A percentile compares a stretch with the other conserved stretches of the same genome.
These are phyloP conservation scores for Anseranas semipalmata DNA, from an alignment of 2,113 vertebrate species.

Conservation along the genomic window DNA sequence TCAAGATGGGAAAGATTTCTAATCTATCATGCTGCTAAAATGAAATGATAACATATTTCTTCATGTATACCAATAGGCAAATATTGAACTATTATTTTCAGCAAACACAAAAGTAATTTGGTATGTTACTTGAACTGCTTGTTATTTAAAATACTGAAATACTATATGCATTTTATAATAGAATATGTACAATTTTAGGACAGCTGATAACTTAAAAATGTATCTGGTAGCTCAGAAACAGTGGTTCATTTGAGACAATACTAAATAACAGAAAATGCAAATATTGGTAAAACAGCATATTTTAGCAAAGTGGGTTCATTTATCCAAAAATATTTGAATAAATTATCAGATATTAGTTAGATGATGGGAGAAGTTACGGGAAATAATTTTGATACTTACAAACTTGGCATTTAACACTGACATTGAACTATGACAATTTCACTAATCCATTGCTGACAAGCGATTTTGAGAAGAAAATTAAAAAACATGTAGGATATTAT, in stretches of 20 bases:
- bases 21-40: constrained; percentile 45
- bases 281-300: neutral
- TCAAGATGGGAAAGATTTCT: constrained; percentile 28
- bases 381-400: neutral
- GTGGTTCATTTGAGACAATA: neutral
- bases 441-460: neutral
- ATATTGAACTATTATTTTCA: constrained; percentile 1
- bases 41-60: constrained; percentile 26
- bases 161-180: neutral
- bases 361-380: neutral
- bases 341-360: neutral
- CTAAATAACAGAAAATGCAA: neutral
- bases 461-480: neutral
- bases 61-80: neutral
- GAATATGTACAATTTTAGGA: neutral
- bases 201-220: neutral
- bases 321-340: neutral
- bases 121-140: neutral
- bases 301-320: neutral
- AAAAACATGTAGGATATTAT: neutral
- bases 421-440: neutral
- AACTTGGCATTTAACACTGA: neutral
- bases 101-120: neutral
- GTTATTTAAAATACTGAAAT: neutral
- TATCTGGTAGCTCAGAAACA: neutral